Evolutionary conservation across 1,140 invertebrate species (phyloP).

Genomic region (Papilio glaucus): DNA sequence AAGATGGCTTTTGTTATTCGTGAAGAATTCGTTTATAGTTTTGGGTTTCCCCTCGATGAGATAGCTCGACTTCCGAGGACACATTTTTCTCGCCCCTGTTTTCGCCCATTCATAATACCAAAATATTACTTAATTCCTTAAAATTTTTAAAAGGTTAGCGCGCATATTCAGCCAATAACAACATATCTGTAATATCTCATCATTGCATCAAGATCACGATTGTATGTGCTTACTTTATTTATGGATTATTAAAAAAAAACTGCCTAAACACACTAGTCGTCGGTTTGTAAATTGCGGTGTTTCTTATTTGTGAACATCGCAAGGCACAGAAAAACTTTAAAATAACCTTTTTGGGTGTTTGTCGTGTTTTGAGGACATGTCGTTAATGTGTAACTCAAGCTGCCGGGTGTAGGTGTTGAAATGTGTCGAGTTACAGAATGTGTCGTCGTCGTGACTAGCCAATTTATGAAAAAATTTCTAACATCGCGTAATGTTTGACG

Average conservation of each 20-base stretch:
- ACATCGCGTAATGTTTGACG: background rate
- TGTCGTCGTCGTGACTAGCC: conserved; percentile 5
- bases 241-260: background rate
- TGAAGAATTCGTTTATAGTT: too few species aligned
- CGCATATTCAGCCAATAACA: too few species aligned
- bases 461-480: conserved; percentile 15
- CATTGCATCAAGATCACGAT: background rate
- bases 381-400: conserved; percentile 16
- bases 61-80: too few species aligned
- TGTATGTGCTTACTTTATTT: background rate
- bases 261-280: background rate
- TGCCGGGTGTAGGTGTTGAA: background rate
- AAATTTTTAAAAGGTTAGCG: too few species aligned
- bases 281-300: background rate
- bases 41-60: too few species aligned
- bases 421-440: conserved; percentile 26
- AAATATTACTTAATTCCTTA: too few species aligned
- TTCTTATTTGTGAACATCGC: background rate
- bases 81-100: too few species aligned
- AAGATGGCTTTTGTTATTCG: too few species aligned
- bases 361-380: background rate
- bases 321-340: background rate
- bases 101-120: too few species aligned
- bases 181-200: too few species aligned
- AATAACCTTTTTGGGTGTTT: background rate